Evolutionary conservation across 2,888 invertebrate genomes (phyloP), one percentile per base, ranked within the genome.

Genomic region (Rhagium mordax): DNA sequence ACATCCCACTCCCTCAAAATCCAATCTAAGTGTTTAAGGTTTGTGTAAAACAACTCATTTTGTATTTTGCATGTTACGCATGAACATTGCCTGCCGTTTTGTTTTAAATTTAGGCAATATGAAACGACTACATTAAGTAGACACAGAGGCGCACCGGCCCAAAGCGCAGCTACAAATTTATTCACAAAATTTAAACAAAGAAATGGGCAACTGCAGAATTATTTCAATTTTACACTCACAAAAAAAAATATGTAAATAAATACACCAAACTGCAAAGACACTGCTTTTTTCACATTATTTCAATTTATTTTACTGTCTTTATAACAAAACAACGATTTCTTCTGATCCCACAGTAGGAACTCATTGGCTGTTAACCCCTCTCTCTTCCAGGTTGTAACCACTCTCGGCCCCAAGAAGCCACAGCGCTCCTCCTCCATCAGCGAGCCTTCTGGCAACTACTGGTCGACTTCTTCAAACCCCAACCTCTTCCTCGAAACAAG

Each of bases 351-450:
- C 6, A 24, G 24, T 24, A 6, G 3, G 10, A 3, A 41, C n/a
- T n/a, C 41, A n/a, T 2, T 3, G 41, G n/a, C 4, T 13, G 20
- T 47, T 15, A 61, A 41, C 13, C 15, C 7, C 5, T 21, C 72
- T 76, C 51, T 20, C 29, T 81, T 79, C 7, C 77, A 94, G 94
- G 94, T 94, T 92, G 91, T 94, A 92, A 93, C 93, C 77, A 92
- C 94, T 82, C 91, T 93, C 86, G 95, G 95, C 61, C 95, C 95
- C 76, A 91, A 93, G 74, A 95, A 95, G 87, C 95, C 95, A 10
- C 93, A 93, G 85, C 90, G 94, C 59, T 84, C 88, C 57, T 82
- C 86, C 27, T 86, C 88, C 84, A 83, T 88, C 87, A 78, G 88
- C 75, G 82, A 81, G 60, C 76, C 78, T 7, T 78, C 81, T 8